Percentiles rank a stretch among this genome's conserved stretches.
Conservation (phyloP, 2,113 vertebrate species). For the Paradisaea rubra region DNA sequence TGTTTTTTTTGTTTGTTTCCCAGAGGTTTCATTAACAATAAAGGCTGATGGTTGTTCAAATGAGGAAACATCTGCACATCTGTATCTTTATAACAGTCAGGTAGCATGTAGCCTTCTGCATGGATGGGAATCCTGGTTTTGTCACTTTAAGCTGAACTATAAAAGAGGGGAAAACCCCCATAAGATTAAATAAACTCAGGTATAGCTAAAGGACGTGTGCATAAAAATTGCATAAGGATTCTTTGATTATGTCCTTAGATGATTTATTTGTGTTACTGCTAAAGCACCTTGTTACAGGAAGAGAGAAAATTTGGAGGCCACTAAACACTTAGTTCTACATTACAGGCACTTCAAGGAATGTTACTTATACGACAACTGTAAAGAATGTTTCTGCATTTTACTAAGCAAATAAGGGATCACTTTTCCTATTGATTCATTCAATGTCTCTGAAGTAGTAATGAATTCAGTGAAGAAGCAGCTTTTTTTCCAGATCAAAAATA, state of each 20-base stretch:
- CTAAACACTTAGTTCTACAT: not conserved
- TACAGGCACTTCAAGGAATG: not conserved
- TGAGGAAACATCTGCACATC: not conserved
- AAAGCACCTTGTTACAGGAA: not conserved
- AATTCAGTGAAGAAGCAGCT: not conserved
- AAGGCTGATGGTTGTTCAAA: not conserved
- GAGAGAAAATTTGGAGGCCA: not conserved
- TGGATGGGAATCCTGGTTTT: not conserved
- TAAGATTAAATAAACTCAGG: not conserved
- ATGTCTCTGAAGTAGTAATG: not conserved
- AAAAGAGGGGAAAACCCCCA: not conserved
- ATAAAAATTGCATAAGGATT: not conserved
- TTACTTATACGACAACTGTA: not conserved
- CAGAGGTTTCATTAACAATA: not conserved
- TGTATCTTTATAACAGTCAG: not conserved
- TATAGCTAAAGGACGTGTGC: not conserved
- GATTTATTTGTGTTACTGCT: slow-evolving; percentile 20
- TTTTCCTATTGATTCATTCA: not conserved
- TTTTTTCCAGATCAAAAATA: not conserved
- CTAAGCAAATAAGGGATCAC: not conserved
- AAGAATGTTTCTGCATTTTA: not conserved
- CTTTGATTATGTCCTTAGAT: not conserved
- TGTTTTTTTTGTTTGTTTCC: not conserved
- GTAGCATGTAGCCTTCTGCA: not conserved
- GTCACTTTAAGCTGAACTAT: not conserved